Evolutionary conservation across 1,140 invertebrate species (phyloP).

Genomic region (Apis dorsata): DNA sequence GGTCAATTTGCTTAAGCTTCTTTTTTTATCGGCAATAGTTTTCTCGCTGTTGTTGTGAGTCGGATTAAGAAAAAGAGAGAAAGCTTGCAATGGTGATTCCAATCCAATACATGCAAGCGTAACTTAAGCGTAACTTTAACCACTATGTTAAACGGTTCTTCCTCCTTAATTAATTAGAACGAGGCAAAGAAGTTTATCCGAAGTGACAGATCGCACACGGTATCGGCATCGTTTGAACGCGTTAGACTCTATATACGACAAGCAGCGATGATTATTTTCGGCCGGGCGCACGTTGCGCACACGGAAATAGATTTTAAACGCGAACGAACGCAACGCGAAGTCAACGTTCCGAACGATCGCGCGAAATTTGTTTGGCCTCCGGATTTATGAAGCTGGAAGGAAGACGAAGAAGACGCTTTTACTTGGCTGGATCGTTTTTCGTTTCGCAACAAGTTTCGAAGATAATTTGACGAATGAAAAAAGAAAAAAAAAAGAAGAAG

Average conservation of each 20-base stretch:
- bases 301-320: conserved; percentile 46
- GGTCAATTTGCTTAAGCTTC: too few relatives aligned
- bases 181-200: background rate
- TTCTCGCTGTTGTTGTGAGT: too few relatives aligned
- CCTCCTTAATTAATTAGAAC: background rate
- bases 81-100: too few relatives aligned
- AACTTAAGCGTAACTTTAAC: background rate
- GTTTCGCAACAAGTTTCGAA: too few relatives aligned
- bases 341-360: conserved; percentile 50
- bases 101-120: background rate
- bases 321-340: conserved; percentile 39
- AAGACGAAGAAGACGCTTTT: conserved; percentile 68
- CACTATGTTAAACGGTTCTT: background rate
- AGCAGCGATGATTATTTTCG: conserved; percentile 48
- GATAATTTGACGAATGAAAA: too few relatives aligned
- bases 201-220: conserved; percentile 30
- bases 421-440: conserved; percentile 79
- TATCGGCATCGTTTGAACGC: conserved; percentile 13
- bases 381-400: conserved; percentile 26
- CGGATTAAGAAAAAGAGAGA: too few relatives aligned
- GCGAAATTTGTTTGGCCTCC: conserved; percentile 2
- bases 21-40: too few relatives aligned
- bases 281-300: conserved; percentile 36
- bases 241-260: conserved; percentile 40
- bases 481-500: too few relatives aligned